phyloP scores from a whole-genome alignment of 2,888 invertebrate species.

The Drosophila prostipennis region DNA sequence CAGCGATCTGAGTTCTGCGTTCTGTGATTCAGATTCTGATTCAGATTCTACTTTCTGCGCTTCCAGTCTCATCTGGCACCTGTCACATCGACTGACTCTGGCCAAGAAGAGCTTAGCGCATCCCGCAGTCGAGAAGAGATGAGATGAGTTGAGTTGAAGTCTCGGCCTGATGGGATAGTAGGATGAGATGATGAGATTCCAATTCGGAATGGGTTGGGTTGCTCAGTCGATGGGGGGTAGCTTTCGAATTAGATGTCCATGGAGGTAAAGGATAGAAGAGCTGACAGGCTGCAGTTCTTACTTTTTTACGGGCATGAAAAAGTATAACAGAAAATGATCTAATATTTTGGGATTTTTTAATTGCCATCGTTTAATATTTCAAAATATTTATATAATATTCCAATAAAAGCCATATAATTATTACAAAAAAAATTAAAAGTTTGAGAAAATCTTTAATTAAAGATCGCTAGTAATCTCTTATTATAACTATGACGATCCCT shows the following conservation, averaged over 20 bases:
- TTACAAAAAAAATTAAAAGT: no score
- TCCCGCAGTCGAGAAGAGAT: conserved; percentile 35
- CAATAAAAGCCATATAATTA: no score
- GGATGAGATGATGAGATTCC: conserved; percentile 10
- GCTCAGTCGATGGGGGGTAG: conserved; percentile 15
- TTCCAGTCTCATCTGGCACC: conserved; percentile 54
- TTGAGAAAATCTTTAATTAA: no score
- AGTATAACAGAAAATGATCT: neutral
- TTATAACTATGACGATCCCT: no score
- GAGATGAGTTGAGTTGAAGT: conserved; percentile 16
- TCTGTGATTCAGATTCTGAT: conserved; percentile 5
- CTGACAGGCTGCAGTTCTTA: conserved; percentile 6
- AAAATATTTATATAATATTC: no score
- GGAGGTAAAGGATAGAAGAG: neutral
- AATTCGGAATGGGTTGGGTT: neutral
- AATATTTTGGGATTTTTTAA: no score
- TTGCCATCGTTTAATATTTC: no score
- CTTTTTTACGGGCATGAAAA: neutral
- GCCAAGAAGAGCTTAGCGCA: conserved; percentile 59
- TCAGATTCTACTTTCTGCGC: neutral
- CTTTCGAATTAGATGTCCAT: conserved; percentile 12
- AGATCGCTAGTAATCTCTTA: no score
- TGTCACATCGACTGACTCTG: conserved; percentile 54
- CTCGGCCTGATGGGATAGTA: neutral
- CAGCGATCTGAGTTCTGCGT: neutral